phyloP scores from a whole-genome alignment of 2,888 invertebrate genomes.

The Acleris sparsana region DNA sequence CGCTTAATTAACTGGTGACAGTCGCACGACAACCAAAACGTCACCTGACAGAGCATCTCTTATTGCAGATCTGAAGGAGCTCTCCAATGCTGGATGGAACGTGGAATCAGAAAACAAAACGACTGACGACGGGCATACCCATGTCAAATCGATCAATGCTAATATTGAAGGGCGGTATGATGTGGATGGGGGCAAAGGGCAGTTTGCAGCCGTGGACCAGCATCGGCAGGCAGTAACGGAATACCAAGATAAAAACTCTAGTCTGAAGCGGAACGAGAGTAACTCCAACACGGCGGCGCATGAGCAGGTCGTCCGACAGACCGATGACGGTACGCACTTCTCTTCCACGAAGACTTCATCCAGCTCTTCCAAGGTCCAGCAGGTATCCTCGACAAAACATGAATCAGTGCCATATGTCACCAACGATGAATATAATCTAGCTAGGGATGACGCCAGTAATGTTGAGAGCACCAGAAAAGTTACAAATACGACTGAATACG shows the following conservation, averaged over 20 bases:
- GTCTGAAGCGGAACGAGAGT: constrained; percentile 69
- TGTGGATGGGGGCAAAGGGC: constrained; percentile 85
- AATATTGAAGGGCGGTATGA: constrained; percentile 86
- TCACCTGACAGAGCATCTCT: constrained; percentile 20
- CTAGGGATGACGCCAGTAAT: constrained; percentile 51
- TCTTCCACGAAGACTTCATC: constrained; percentile 70
- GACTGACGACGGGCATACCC: constrained; percentile 86
- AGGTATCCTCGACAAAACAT: constrained; percentile 63
- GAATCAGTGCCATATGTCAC: constrained; percentile 66
- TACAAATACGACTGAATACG: constrained; percentile 54
- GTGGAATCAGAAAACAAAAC: constrained; percentile 85
- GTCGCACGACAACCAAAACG: constrained; percentile 15
- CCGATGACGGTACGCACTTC: constrained; percentile 68
- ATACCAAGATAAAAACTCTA: constrained; percentile 70
- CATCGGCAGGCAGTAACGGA: constrained; percentile 81
- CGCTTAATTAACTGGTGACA: constrained; percentile 67
- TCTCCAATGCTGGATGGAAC: constrained; percentile 86
- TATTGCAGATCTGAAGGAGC: constrained; percentile 75
- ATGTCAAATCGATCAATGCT: constrained; percentile 83
- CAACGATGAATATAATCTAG: constrained; percentile 58
- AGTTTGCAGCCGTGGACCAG: constrained; percentile 86
- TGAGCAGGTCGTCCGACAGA: constrained; percentile 68
- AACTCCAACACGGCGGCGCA: constrained; percentile 65
- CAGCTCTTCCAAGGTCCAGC: constrained; percentile 63
- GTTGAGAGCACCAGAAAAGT: constrained; percentile 51